Percentiles rank a stretch among this genome's conserved stretches.
Conservation (phyloP, 2,888 invertebrate genomes). For the Zele albiditarsus region DNA sequence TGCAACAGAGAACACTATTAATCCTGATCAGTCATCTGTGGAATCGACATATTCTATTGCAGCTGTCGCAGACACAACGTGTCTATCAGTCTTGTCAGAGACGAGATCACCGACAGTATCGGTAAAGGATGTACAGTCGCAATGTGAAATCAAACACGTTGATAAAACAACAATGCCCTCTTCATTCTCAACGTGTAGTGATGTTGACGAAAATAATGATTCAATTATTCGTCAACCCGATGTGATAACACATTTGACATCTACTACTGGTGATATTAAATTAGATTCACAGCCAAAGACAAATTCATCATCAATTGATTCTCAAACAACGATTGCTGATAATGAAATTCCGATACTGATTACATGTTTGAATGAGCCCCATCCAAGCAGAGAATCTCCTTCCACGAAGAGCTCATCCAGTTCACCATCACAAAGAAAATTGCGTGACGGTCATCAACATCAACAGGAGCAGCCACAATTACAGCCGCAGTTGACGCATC, state of each 20-base stretch:
- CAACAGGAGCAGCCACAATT: slow-evolving; percentile 40
- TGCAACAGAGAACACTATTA: slow-evolving; percentile 54
- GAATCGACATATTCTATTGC: slow-evolving; percentile 20
- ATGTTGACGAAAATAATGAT: slow-evolving; percentile 47
- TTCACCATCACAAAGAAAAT: slow-evolving; percentile 65
- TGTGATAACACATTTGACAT: slow-evolving; percentile 43
- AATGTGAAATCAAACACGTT: background rate
- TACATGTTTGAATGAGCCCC: slow-evolving; percentile 33
- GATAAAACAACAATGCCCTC: background rate
- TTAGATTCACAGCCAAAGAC: slow-evolving; percentile 48
- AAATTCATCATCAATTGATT: slow-evolving; percentile 40
- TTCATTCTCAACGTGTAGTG: background rate
- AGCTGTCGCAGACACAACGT: slow-evolving; percentile 25
- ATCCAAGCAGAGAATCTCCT: slow-evolving; percentile 21
- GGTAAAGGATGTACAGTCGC: background rate
- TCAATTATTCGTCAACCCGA: slow-evolving; percentile 46
- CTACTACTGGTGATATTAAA: slow-evolving; percentile 35
- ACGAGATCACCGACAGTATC: background rate
- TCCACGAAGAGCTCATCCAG: slow-evolving; percentile 54
- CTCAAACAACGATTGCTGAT: slow-evolving; percentile 15
- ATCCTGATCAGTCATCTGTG: slow-evolving; percentile 57
- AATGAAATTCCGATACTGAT: background rate
- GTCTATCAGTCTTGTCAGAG: slow-evolving; percentile 43
- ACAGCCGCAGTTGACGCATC: slow-evolving; percentile 40
- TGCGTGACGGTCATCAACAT: slow-evolving; percentile 53